Base-by-base conservation (phyloP, 2,888 invertebrate genomes). In the Chymomyza caudatula region DNA sequence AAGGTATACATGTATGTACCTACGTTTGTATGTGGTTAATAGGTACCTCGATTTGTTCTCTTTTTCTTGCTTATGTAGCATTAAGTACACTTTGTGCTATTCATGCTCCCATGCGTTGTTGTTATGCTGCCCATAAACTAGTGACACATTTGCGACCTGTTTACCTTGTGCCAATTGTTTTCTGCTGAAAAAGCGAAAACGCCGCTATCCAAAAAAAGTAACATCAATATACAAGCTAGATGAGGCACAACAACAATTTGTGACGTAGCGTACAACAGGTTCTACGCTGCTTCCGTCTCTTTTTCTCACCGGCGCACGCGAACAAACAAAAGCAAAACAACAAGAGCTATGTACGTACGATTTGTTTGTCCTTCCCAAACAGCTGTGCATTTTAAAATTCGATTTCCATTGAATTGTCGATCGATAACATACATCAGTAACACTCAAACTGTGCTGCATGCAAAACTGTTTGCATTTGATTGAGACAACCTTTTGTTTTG, bases 121-220 rank as follows among this genome's bases (percentile, higher is more conserved):
- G 25, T 25, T 5, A 25, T 3, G 2, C 25, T 11, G 11, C 29
- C 0, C 29, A 37, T 37, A 37, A 37, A 11, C 22, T 23, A 58
- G 55, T 68, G 63, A 62, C 68, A 70, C 65, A 60, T 60, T 65
- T 54, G 25, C 60, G 73, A 60, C 78, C 71, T 69, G 81, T 73
- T 80, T 85, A 71, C 80, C 80, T 83, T 80, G 78, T 72, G 65
- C 85, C 63, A 37, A 11, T 37, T 37, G 70, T 63, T 84, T 76
- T 55, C 43, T 54, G 51, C 54, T 54, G 56, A 64, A 80, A 81
- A 86, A 80, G 81, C 84, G 86, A 86, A 86, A 86, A 71, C 69
- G 61, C 22, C 54, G 65, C 42, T 61, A 68, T 52, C 22, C 25
- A 59, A 53, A 19, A 55, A 20, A 20, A 37, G 61, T 42, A 59